Conservation (phyloP, 2,888 invertebrate genomes). For the Pyrrhia umbra region DNA sequence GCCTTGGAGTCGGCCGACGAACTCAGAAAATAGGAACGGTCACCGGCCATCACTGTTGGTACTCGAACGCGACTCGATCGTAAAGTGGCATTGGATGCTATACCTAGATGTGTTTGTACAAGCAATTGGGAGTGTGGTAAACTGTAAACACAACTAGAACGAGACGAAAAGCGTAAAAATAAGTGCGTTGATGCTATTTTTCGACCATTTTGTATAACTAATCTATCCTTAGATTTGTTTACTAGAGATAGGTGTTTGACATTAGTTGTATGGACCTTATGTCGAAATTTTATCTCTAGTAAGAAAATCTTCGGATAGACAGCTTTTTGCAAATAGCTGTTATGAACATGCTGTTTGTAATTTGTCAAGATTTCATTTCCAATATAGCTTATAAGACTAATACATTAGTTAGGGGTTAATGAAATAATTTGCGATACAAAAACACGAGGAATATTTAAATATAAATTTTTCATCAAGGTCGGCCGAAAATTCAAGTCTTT, state of each 20-base stretch:
- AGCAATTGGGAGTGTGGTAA: constrained; percentile 10
- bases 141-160: constrained; percentile 6
- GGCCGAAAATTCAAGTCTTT: constrained; percentile 13
- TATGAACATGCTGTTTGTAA: not conserved
- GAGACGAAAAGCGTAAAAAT: not conserved
- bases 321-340: no score
- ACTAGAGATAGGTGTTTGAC: no score
- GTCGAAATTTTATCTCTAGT: no score
- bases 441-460: not conserved
- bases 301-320: no score
- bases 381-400: not conserved
- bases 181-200: constrained; percentile 9
- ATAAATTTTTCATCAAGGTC: constrained; percentile 20
- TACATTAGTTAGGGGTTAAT: not conserved
- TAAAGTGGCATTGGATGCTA: constrained; percentile 19
- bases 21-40: constrained; percentile 70
- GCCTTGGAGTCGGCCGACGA: constrained; percentile 72
- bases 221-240: no score
- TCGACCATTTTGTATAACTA: no score
- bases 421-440: constrained; percentile 2
- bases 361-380: not conserved
- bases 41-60: constrained; percentile 56
- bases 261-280: no score
- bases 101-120: constrained; percentile 26
- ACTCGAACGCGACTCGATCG: constrained; percentile 62